phyloP scores from a whole-genome alignment of 2,113 vertebrate genomes.

The Boleophthalmus pectinirostris region DNA sequence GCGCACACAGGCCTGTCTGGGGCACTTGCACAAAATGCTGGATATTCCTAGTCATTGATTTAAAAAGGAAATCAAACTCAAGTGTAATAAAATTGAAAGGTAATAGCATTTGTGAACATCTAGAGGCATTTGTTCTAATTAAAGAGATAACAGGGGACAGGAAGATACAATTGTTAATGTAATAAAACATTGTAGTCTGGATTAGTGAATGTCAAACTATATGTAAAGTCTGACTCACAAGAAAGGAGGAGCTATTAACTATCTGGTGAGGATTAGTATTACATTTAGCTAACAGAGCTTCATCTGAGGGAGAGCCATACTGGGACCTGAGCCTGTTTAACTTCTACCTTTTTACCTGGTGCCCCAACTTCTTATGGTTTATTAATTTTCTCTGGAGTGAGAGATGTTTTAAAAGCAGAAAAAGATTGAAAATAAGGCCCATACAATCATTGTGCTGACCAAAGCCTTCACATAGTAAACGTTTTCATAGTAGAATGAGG shows the following conservation, averaged over 20 bases:
- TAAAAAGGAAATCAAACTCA: conserved; percentile 34
- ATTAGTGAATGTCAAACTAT: conserved; percentile 23
- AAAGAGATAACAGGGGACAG: conserved; percentile 29
- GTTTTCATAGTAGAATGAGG: neutral
- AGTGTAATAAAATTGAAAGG: conserved; percentile 13
- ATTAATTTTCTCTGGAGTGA: neutral
- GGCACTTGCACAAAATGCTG: conserved; percentile 12
- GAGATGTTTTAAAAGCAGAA: no score
- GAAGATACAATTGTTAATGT: conserved; percentile 53
- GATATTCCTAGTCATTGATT: conserved; percentile 41
- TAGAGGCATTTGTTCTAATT: conserved; percentile 35
- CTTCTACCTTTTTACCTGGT: no score
- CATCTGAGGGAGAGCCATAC: neutral
- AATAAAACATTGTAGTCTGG: conserved; percentile 31
- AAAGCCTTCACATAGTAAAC: no score
- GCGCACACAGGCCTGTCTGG: conserved; percentile 13
- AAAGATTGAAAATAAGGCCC: neutral
- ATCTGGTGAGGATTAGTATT: neutral
- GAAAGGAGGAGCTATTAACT: neutral
- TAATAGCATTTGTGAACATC: conserved; percentile 57
- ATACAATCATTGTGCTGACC: neutral
- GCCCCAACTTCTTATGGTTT: neutral
- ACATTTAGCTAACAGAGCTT: neutral
- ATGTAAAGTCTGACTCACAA: conserved; percentile 5
- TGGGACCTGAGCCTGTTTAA: neutral